phyloP scores from a whole-genome alignment of 2,113 vertebrate genomes.

The Naja naja region DNA sequence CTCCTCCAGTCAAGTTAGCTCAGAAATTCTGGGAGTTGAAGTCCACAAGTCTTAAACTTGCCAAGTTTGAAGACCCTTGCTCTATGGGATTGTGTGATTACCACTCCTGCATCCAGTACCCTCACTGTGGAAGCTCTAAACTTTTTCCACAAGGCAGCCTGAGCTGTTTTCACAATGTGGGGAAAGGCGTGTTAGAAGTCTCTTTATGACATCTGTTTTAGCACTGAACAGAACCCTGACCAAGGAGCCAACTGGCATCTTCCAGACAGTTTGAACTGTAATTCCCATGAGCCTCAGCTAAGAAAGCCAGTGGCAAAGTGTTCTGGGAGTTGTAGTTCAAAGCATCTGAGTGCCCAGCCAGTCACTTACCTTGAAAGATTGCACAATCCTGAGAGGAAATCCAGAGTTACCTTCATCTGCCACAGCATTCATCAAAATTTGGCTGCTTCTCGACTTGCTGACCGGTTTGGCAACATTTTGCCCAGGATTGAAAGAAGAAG shows the following conservation, averaged over 20 bases:
- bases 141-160: background rate
- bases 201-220: background rate
- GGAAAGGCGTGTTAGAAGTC: background rate
- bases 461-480: background rate
- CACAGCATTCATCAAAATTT: background rate
- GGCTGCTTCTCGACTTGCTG: background rate
- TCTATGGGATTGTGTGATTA: background rate
- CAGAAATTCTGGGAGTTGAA: too few species aligned
- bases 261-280: background rate
- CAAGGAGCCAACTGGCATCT: background rate
- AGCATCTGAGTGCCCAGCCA: background rate
- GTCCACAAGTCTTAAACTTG: too few species aligned
- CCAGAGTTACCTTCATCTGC: background rate
- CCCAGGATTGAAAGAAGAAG: background rate
- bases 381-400: background rate
- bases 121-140: background rate
- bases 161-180: background rate
- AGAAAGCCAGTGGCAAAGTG: background rate
- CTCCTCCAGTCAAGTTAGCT: too few species aligned
- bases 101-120: background rate
- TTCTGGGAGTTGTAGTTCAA: background rate
- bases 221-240: background rate
- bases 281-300: background rate
- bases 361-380: background rate
- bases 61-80: too few species aligned